Percentiles rank a stretch among this genome's conserved stretches.
These are phyloP conservation scores for Drosophila melanosoma DNA, from an alignment of 2,888 invertebrate genomes.

Conservation along the genomic window DNA sequence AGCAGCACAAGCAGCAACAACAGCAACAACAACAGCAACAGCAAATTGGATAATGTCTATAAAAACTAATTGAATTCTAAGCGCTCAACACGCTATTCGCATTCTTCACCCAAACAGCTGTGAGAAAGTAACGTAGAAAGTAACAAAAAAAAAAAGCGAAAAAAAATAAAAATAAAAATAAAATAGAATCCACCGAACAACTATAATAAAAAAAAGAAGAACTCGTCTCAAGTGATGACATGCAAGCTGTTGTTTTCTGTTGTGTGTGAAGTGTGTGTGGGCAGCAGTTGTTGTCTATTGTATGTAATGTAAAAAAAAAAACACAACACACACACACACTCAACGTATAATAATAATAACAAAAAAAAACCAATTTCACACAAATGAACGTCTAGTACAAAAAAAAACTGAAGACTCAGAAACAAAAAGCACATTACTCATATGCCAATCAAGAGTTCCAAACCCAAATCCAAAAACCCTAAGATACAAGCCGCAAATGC, in stretches of 20 bases:
- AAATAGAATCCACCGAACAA: slow-evolving; percentile 37
- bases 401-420: slow-evolving; percentile 36
- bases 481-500: slow-evolving; percentile 53
- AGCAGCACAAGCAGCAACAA: slow-evolving; percentile 18
- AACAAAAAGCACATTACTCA: slow-evolving; percentile 81
- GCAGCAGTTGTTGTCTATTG: slow-evolving; percentile 40
- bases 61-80: slow-evolving; percentile 81
- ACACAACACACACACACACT: background rate
- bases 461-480: background rate
- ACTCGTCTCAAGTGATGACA: slow-evolving; percentile 71
- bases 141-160: slow-evolving; percentile 46
- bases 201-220: slow-evolving; percentile 52
- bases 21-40: slow-evolving; percentile 42
- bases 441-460: slow-evolving; percentile 73
- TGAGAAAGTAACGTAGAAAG: slow-evolving; percentile 66
- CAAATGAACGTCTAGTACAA: slow-evolving; percentile 51
- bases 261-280: slow-evolving; percentile 45
- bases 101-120: slow-evolving; percentile 68
- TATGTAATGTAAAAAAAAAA: slow-evolving; percentile 35
- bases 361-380: slow-evolving; percentile 68
- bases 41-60: slow-evolving; percentile 81
- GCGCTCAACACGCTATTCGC: slow-evolving; percentile 77
- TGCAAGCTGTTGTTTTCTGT: slow-evolving; percentile 65
- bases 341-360: background rate
- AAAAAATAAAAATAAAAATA: slow-evolving; percentile 32